Evolutionary conservation across 2,113 vertebrate genomes (phyloP).

Genomic region (Synchiropus splendidus): DNA sequence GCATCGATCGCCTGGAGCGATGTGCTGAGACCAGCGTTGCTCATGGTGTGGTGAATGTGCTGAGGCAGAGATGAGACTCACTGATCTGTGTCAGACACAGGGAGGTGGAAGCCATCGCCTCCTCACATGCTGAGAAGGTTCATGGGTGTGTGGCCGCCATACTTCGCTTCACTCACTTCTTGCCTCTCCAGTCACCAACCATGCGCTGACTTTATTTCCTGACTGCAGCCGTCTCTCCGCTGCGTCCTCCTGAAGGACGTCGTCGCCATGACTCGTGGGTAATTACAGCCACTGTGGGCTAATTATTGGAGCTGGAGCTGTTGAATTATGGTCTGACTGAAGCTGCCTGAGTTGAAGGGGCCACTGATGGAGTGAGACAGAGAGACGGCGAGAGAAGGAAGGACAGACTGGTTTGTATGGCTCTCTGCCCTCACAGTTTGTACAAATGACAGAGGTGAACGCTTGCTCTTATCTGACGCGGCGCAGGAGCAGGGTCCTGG

Average conservation of each 20-base stretch:
- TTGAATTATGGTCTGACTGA: slow-evolving; percentile 67
- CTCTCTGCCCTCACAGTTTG: too few species aligned
- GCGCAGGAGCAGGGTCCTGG: too few species aligned
- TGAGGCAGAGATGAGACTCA: slow-evolving; percentile 55
- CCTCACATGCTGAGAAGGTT: slow-evolving; percentile 34
- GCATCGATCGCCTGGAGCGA: too few species aligned
- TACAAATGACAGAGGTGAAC: too few species aligned
- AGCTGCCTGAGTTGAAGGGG: slow-evolving; percentile 56
- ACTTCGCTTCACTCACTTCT: not conserved
- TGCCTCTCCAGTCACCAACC: slow-evolving; percentile 7
- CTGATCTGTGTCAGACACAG: slow-evolving; percentile 55
- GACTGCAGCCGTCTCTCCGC: slow-evolving; percentile 17
- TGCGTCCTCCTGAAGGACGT: slow-evolving; percentile 47
- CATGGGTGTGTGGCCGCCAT: slow-evolving; percentile 10
- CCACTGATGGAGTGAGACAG: slow-evolving; percentile 53
- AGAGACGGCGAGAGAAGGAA: slow-evolving; percentile 29
- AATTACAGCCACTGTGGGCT: slow-evolving; percentile 67
- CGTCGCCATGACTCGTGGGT: slow-evolving; percentile 67
- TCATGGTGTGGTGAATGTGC: slow-evolving; percentile 46
- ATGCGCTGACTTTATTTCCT: not conserved
- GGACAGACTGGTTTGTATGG: too few species aligned
- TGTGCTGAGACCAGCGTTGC: slow-evolving; percentile 58
- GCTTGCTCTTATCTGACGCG: too few species aligned
- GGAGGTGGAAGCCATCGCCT: slow-evolving; percentile 26
- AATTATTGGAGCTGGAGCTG: slow-evolving; percentile 70